Base-by-base conservation (phyloP, 2,797 vertebrate genomes). In the Lithobates sylvaticus region DNA sequence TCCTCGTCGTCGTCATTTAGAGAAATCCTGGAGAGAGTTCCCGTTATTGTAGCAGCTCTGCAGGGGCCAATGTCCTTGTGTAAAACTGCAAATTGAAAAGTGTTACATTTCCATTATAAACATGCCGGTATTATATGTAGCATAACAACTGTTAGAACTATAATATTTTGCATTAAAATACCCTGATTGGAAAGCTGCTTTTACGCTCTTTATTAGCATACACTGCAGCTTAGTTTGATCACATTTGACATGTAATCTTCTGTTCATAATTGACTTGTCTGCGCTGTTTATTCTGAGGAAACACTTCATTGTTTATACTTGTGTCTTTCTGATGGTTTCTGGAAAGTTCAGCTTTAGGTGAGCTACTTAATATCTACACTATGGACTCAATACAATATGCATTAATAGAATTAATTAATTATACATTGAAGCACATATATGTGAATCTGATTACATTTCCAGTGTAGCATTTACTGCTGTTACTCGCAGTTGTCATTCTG, bases 11-110 rank as follows among this genome's bases (percentile, higher is more conserved):
- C 97, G 65, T 99, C 98, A 3, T 99, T 99, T 68, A 99, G 95
- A 65, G 98, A 99, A 91, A 99, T 99, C 92, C 98, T 96, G 71
- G 98, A 99, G 42, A 99, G 97, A 0, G 98, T 99, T 90, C 98
- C 98, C 23, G 98, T 99, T 91, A 99, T 99, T 81, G 98, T 99
- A 86, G 98, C 97, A 21, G 98, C 96, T 79, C 98, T 95, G 91
- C 98, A 99, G 74, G 97, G 97, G 88, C 98, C 97, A 90, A 99
- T 97, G 92, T 99, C 98, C 93, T 99, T 99, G 93, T 99, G 98
- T 86, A 99, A 96, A 83, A 98, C 98, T 99, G 95, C 84, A 77
- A 93, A 93, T 88, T 68, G 86, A 76, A 92, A 88, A 83, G 91
- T 0, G 88, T 36, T 76, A 85, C 39, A 88, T 90, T 73, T 86